Evolutionary conservation across 2,113 vertebrate genomes (phyloP).

Genomic region (Malurus alboscapulatus): DNA sequence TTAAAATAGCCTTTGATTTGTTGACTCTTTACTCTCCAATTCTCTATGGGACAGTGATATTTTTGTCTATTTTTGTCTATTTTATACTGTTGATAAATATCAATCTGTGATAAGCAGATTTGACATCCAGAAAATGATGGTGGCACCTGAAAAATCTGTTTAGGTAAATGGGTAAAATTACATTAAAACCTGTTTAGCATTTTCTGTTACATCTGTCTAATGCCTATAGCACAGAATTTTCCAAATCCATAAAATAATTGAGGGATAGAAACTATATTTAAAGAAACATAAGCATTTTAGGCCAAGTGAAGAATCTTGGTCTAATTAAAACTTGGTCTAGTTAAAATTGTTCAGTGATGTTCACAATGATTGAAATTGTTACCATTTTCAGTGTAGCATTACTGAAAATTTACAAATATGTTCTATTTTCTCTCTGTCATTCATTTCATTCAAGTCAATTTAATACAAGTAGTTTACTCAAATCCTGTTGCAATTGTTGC

Average conservation of each 20-base stretch:
- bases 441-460: neutral
- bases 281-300: neutral
- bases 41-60: neutral
- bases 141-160: slow-evolving; percentile 19
- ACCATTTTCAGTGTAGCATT: neutral
- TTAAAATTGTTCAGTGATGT: neutral
- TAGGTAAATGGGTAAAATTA: slow-evolving; percentile 20
- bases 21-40: neutral
- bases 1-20: neutral
- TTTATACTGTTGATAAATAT: neutral
- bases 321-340: no score
- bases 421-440: neutral
- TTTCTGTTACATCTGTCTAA: slow-evolving; percentile 57
- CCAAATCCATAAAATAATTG: slow-evolving; percentile 56
- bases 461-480: neutral
- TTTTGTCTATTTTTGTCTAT: neutral
- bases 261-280: slow-evolving; percentile 32
- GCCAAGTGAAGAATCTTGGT: neutral
- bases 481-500: neutral
- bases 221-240: slow-evolving; percentile 39
- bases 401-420: neutral
- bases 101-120: neutral
- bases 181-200: slow-evolving; percentile 39
- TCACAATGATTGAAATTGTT: slow-evolving; percentile 8
- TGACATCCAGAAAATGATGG: neutral